Percentiles rank a stretch among this genome's conserved stretches.
phyloP scores from a whole-genome alignment of 2,888 invertebrate species.

The Hoplodrina ambigua region DNA sequence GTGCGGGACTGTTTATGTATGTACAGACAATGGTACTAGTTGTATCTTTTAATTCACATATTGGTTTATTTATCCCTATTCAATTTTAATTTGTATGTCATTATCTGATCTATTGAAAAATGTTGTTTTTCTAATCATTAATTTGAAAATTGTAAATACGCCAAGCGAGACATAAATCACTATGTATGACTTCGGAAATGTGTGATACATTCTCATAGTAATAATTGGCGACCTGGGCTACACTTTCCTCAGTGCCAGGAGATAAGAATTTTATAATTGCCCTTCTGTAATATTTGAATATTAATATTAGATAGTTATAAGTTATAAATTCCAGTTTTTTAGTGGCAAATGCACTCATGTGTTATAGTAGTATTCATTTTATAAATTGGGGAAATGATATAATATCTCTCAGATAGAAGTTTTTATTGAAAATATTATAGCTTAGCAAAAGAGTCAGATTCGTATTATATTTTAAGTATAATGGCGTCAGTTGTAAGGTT shows the following conservation, averaged over 20 bases:
- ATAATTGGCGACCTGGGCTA: constrained; percentile 60
- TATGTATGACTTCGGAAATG: constrained; percentile 57
- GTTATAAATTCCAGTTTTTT: constrained; percentile 80
- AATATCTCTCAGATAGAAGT: constrained; percentile 83
- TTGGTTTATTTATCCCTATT: constrained; percentile 64
- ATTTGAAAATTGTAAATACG: constrained; percentile 76
- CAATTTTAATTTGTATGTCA: constrained; percentile 37
- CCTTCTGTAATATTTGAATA: constrained; percentile 76
- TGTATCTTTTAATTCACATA: constrained; percentile 65
- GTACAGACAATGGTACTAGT: constrained; percentile 74
- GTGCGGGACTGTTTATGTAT: constrained; percentile 79
- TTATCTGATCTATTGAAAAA: constrained; percentile 28
- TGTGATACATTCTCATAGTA: constrained; percentile 60
- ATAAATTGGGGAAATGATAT: constrained; percentile 76
- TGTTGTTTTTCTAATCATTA: constrained; percentile 56
- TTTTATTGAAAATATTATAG: constrained; percentile 82
- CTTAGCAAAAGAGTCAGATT: constrained; percentile 86
- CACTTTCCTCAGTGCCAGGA: constrained; percentile 68
- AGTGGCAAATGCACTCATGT: constrained; percentile 77
- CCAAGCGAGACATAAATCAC: constrained; percentile 74
- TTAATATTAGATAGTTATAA: constrained; percentile 72
- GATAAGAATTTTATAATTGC: constrained; percentile 67
- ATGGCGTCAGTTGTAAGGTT: constrained; percentile 81
- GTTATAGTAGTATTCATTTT: constrained; percentile 80
- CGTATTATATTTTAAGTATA: constrained; percentile 88